These are phyloP conservation scores for Indri indri DNA, from an alignment of 2,113 vertebrate species.

Conservation along the genomic window DNA sequence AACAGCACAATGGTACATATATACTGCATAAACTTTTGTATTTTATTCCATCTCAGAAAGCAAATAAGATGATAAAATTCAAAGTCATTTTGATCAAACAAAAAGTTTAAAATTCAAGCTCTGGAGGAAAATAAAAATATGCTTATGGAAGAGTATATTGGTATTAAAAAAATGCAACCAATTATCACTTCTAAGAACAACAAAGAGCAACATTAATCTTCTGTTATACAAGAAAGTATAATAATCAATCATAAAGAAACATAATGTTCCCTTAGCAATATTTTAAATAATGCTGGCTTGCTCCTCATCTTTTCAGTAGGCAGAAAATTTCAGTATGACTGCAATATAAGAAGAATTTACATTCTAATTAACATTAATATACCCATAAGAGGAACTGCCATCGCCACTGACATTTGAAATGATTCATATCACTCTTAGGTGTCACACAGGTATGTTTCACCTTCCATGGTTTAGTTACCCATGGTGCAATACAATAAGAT, in stretches of 20 bases:
- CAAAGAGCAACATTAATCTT: constrained; percentile 82
- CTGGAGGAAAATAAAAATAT: constrained; percentile 67
- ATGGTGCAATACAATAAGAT: background rate
- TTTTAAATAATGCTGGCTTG: constrained; percentile 76
- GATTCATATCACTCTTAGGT: constrained; percentile 8
- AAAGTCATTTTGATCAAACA: constrained; percentile 49
- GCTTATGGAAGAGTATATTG: constrained; percentile 63
- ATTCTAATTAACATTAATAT: constrained; percentile 63
- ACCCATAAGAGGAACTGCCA: background rate
- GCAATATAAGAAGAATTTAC: constrained; percentile 48
- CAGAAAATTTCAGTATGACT: constrained; percentile 37
- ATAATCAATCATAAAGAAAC: constrained; percentile 82
- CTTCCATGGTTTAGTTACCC: background rate
- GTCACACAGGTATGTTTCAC: background rate
- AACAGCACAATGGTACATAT: background rate
- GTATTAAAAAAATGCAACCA: constrained; percentile 65
- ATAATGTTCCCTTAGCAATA: constrained; percentile 77
- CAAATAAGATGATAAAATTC: constrained; percentile 39
- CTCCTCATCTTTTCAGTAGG: constrained; percentile 61
- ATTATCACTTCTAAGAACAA: constrained; percentile 76
- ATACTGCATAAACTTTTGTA: constrained; percentile 1
- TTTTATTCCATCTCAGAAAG: constrained; percentile 39
- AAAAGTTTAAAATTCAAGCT: constrained; percentile 69
- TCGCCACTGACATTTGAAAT: constrained; percentile 52
- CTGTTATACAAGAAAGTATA: constrained; percentile 80